phyloP scores from a whole-genome alignment of 2,113 vertebrate species.

The Rana temporaria region DNA sequence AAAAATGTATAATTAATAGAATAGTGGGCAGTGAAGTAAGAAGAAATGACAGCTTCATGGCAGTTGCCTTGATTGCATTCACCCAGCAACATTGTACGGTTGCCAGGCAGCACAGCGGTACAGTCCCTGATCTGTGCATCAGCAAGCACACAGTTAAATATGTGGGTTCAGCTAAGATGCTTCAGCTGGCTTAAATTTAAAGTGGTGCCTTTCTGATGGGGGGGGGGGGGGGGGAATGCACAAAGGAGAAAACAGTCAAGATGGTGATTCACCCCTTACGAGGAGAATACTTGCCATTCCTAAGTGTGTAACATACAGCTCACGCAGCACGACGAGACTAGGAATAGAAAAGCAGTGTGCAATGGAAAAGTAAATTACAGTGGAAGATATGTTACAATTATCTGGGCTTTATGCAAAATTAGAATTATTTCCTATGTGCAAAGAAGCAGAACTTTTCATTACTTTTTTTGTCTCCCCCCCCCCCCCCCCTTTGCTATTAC shows the following conservation, averaged over 20 bases:
- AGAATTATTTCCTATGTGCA: conserved; percentile 33
- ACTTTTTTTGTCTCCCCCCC: too few relatives aligned
- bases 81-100: background rate
- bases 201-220: conserved; percentile 13
- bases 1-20: background rate
- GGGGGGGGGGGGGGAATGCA: too few relatives aligned
- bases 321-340: conserved; percentile 42
- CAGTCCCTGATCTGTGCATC: background rate
- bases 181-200: conserved; percentile 10
- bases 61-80: conserved; percentile 1
- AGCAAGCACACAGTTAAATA: conserved; percentile 21
- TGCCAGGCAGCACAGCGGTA: background rate
- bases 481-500: background rate
- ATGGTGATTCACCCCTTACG: conserved; percentile 33
- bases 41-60: background rate
- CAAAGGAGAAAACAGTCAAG: conserved; percentile 31
- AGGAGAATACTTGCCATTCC: conserved; percentile 28
- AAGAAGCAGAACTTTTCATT: conserved; percentile 1
- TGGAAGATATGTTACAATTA: conserved; percentile 33
- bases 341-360: conserved; percentile 44
- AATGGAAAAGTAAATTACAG: conserved; percentile 53
- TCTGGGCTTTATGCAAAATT: conserved; percentile 21
- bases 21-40: background rate
- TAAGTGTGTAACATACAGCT: conserved; percentile 44
- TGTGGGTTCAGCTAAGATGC: conserved; percentile 8